Evolutionary conservation across 2,888 invertebrate genomes (phyloP).

Genomic region (Drosophila pseudotalamancana): DNA sequence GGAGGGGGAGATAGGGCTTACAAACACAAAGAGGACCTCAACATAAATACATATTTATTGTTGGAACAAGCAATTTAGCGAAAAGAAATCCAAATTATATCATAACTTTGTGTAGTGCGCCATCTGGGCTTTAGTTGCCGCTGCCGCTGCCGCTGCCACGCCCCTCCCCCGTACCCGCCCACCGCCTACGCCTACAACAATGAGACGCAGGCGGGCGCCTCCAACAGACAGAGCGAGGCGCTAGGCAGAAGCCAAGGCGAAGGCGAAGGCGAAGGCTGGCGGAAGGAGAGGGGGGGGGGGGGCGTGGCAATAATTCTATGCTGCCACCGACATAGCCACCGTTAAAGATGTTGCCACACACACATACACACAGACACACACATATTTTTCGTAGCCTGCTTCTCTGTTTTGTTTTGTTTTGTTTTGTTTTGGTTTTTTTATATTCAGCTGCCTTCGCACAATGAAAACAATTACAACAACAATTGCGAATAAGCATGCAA

Average conservation of each 20-base stretch:
- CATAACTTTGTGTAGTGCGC: slow-evolving; percentile 82
- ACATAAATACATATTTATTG: slow-evolving; percentile 79
- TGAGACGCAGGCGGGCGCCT: slow-evolving; percentile 25
- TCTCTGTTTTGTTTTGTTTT: slow-evolving; percentile 38
- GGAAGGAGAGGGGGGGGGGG: background rate
- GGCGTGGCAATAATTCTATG: slow-evolving; percentile 74
- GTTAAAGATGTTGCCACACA: slow-evolving; percentile 80
- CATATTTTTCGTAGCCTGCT: slow-evolving; percentile 62
- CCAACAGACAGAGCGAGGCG: slow-evolving; percentile 29
- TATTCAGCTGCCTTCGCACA: slow-evolving; percentile 51
- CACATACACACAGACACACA: no score
- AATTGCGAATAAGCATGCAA: slow-evolving; percentile 83
- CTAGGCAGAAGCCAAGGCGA: slow-evolving; percentile 1
- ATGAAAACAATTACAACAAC: slow-evolving; percentile 83
- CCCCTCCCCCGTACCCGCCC: background rate
- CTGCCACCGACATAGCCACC: slow-evolving; percentile 73
- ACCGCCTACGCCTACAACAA: slow-evolving; percentile 76
- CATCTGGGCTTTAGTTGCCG: slow-evolving; percentile 83
- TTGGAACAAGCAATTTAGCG: slow-evolving; percentile 80
- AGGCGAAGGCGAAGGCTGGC: background rate
- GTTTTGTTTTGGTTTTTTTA: slow-evolving; percentile 16
- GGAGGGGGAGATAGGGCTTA: slow-evolving; percentile 5
- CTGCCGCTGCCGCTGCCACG: background rate
- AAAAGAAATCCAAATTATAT: slow-evolving; percentile 80
- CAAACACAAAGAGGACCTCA: slow-evolving; percentile 48